Evolutionary conservation across 2,888 invertebrate genomes (phyloP).

Genomic region (Drosophila subquinaria): DNA sequence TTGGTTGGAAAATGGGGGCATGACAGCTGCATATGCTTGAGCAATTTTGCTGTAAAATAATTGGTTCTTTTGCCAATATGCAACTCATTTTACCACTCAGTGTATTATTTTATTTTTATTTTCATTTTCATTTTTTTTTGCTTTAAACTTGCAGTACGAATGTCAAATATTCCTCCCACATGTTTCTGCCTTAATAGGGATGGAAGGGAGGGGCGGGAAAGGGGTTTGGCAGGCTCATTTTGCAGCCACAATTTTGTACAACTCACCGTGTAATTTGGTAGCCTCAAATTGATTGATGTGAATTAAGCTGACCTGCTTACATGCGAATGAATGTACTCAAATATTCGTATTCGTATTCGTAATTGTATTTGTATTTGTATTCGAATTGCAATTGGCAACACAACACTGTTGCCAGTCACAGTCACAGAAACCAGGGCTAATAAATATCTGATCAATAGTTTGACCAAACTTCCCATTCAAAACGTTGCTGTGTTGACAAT

Average conservation of each 20-base stretch:
- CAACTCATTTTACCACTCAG: neutral
- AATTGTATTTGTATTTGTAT: neutral
- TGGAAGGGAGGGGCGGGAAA: neutral
- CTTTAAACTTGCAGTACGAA: neutral
- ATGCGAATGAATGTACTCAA: constrained; percentile 4
- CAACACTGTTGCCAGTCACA: neutral
- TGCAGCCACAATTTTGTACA: constrained; percentile 5
- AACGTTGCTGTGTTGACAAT: neutral
- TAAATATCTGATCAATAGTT: constrained; percentile 3
- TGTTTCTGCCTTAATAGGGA: neutral
- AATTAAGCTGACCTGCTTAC: constrained; percentile 19
- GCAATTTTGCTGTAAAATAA: constrained; percentile 6
- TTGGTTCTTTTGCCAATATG: constrained; percentile 5
- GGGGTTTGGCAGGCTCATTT: neutral
- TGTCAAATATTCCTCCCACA: neutral
- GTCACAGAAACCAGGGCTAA: neutral
- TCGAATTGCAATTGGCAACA: neutral
- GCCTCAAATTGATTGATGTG: constrained; percentile 23
- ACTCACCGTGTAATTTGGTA: constrained; percentile 19
- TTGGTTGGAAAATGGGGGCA: neutral
- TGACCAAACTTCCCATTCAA: neutral
- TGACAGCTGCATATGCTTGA: constrained; percentile 20
- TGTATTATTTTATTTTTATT: neutral
- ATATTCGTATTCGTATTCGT: neutral
- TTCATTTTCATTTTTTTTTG: too few relatives aligned